phyloP scores from a whole-genome alignment of 2,113 vertebrate genomes.

The Panurus biarmicus region DNA sequence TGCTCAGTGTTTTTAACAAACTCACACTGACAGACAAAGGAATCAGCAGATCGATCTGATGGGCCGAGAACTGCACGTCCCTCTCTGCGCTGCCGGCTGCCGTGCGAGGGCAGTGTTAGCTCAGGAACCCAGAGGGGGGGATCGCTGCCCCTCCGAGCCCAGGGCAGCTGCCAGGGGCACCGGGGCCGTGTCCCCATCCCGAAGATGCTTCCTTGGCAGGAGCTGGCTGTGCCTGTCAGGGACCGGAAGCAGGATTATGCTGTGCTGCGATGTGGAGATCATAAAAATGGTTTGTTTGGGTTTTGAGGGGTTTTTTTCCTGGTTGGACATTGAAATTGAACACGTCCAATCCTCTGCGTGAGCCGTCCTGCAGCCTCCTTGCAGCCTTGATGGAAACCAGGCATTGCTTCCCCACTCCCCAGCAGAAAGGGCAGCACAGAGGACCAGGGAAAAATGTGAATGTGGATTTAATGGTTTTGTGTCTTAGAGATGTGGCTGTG shows the following conservation, averaged over 20 bases:
- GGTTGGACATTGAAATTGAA: constrained; percentile 43
- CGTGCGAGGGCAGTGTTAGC: constrained; percentile 50
- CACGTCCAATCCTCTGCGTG: neutral
- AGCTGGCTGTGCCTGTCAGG: neutral
- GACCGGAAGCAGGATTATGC: neutral
- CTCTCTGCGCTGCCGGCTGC: neutral
- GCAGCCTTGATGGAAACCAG: constrained; percentile 45
- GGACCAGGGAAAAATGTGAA: neutral
- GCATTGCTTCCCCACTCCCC: neutral
- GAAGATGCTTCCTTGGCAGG: neutral
- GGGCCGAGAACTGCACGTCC: fast-evolving
- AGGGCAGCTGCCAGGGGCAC: neutral
- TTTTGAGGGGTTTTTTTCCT: neutral
- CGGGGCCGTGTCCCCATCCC: neutral
- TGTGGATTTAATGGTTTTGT: constrained; percentile 31
- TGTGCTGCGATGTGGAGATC: neutral
- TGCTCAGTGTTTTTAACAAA: fast-evolving
- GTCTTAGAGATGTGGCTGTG: neutral
- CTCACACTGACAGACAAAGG: fast-evolving
- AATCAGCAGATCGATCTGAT: neutral
- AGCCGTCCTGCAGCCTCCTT: neutral
- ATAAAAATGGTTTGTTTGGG: constrained; percentile 11
- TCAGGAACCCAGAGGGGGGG: neutral
- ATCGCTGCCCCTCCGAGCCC: neutral
- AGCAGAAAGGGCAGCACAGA: constrained; percentile 15